A percentile compares a stretch with the other conserved stretches of the same genome.
phyloP scores from a whole-genome alignment of 64 coral and sea anemone genomes.

The Orbicella faveolata region DNA sequence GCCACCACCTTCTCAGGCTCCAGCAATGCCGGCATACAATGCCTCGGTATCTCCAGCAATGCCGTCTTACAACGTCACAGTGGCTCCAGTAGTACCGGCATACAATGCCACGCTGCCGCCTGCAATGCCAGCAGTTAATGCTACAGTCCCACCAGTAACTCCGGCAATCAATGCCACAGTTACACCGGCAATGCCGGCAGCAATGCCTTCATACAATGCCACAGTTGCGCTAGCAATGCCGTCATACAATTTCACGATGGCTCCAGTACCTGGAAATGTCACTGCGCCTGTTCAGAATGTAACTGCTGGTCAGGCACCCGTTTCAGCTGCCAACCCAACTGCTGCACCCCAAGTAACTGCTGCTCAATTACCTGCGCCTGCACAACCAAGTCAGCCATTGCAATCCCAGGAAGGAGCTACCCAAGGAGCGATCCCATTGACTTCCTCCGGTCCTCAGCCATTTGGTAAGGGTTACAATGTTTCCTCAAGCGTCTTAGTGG shows the following conservation, averaged over 20 bases:
- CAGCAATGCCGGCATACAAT: not conserved
- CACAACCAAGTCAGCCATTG: conserved; percentile 1
- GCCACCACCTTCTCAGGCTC: not conserved
- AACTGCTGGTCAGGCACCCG: not conserved
- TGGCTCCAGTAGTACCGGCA: not conserved
- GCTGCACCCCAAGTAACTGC: not conserved
- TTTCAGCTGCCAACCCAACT: not conserved
- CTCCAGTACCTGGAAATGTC: not conserved
- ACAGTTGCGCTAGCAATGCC: not conserved
- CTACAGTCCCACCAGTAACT: not conserved
- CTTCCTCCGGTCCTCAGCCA: not conserved
- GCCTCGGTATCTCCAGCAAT: not conserved
- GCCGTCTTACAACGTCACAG: not conserved
- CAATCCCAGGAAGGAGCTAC: not conserved
- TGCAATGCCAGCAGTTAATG: not conserved
- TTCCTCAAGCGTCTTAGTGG: too few species aligned
- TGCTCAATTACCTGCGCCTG: conserved; percentile 7
- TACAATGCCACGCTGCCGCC: not conserved
- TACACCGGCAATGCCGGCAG: not conserved
- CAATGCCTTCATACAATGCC: not conserved
- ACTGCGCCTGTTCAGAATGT: conserved; percentile 29
- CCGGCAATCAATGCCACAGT: not conserved
- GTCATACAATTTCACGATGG: not conserved
- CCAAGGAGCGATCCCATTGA: not conserved
- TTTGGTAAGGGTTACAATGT: conserved; percentile 14